Base-by-base conservation (phyloP, 2,888 invertebrate species). In the Torymus texanus region DNA sequence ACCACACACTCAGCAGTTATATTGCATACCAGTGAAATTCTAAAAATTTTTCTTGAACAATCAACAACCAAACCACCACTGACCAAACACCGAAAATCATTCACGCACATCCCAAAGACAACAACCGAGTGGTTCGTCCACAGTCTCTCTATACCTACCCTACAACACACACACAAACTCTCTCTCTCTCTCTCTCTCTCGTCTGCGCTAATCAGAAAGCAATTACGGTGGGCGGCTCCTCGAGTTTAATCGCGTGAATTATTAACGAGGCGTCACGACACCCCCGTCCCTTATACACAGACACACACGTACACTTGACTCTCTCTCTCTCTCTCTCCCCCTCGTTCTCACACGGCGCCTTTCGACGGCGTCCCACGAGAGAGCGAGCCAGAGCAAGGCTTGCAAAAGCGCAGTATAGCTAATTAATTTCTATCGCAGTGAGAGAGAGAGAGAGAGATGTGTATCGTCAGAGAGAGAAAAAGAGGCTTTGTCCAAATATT, bases 201-300 rank as follows among this genome's bases (percentile, higher is more conserved):
- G 41, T 16, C 85, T 84, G 88, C 41, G 10, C 88, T 89, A 89
- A 89, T 89, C 89, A 88, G 88, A 88, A 90, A 89, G 84, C 89
- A 90, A 89, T 90, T 90, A 90, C 86, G 81, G 84, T 83, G 85
- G 88, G 84, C 85, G 86, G 85, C 83, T 85, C 85, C 84, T 86
- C 85, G 88, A 89, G 88, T 88, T 89, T 89, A 88, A 89, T 89
- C 87, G 87, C 86, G 87, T 89, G 83, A 89, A 90, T 88, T 89
- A 90, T 89, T 89, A 84, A 90, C 85, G 85, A 83, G 82, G 85
- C 86, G 86, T 85, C 84, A 85, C 65, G 63, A 62, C 62, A 29
- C 59, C 13, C 70, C 59, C 50, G 59, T 59, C 61, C 21, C 41
- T 10, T 10, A 53, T 5, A 29, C 11, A 41, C 8, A 41, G 8